These are phyloP conservation scores for Cataglyphis cursor DNA, from an alignment of 2,888 invertebrate genomes.

Conservation along the genomic window DNA sequence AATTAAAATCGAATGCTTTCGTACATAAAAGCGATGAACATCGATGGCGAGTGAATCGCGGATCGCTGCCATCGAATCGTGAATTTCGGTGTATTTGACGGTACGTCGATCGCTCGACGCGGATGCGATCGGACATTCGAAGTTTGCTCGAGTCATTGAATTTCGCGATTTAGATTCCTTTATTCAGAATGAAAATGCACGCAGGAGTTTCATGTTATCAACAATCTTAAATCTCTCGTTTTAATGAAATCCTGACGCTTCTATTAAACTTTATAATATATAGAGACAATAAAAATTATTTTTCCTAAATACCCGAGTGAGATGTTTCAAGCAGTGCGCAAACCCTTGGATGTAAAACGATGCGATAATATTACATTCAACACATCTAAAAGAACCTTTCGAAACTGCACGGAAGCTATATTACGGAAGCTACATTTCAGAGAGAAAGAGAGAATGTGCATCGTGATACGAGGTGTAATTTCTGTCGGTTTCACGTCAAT, in stretches of 20 bases:
- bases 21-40: constrained; percentile 52
- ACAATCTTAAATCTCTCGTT: background rate
- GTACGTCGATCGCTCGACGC: constrained; percentile 9
- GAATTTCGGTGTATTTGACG: constrained; percentile 18
- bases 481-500: constrained; percentile 26
- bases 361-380: background rate
- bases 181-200: background rate
- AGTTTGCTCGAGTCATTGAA: constrained; percentile 20
- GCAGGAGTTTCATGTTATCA: background rate
- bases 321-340: background rate
- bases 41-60: background rate
- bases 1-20: constrained; percentile 71
- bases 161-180: background rate
- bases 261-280: background rate
- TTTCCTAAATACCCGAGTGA: background rate
- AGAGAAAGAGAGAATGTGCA: background rate
- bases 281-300: background rate
- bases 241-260: background rate
- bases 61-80: background rate
- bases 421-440: background rate
- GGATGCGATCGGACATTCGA: background rate
- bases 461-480: constrained; percentile 9
- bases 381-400: constrained; percentile 27
- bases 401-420: constrained; percentile 5
- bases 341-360: background rate